Conservation (phyloP, 2,888 invertebrate genomes). For the Erebia epiphron region DNA sequence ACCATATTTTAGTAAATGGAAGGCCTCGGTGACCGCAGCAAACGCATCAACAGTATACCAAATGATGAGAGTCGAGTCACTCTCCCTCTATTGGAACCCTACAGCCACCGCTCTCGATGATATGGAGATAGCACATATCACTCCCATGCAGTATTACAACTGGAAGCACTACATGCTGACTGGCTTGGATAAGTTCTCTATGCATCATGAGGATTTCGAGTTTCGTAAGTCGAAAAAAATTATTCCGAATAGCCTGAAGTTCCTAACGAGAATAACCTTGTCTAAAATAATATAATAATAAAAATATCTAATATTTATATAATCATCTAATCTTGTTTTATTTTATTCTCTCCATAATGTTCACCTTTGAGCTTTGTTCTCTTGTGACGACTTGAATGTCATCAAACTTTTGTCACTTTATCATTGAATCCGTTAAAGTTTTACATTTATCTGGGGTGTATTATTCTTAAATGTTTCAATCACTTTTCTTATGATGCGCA, state of each 20-base stretch:
- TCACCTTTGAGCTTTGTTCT: too few species aligned
- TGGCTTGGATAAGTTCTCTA: slow-evolving; percentile 89
- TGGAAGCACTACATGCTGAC: slow-evolving; percentile 91
- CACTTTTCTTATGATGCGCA: too few species aligned
- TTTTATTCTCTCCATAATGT: too few species aligned
- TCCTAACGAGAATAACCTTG: too few species aligned
- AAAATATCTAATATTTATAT: too few species aligned
- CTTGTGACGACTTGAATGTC: too few species aligned
- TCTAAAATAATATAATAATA: too few species aligned
- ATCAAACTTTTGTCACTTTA: too few species aligned
- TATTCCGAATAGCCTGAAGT: background rate
- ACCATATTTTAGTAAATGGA: slow-evolving; percentile 87
- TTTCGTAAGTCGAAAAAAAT: slow-evolving; percentile 84
- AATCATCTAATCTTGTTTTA: too few species aligned
- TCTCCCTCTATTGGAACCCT: slow-evolving; percentile 91
- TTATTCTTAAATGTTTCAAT: too few species aligned
- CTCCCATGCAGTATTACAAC: slow-evolving; percentile 84
- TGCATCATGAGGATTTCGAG: slow-evolving; percentile 90
- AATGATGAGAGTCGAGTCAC: slow-evolving; percentile 88
- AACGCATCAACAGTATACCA: slow-evolving; percentile 86
- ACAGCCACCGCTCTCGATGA: slow-evolving; percentile 79
- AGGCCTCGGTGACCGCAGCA: slow-evolving; percentile 84
- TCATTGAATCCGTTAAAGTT: too few species aligned
- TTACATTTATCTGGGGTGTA: too few species aligned
- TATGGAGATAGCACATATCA: slow-evolving; percentile 76